These are phyloP conservation scores for Drosophila kohkoa DNA, from an alignment of 1,140 invertebrate species.

Conservation along the genomic window DNA sequence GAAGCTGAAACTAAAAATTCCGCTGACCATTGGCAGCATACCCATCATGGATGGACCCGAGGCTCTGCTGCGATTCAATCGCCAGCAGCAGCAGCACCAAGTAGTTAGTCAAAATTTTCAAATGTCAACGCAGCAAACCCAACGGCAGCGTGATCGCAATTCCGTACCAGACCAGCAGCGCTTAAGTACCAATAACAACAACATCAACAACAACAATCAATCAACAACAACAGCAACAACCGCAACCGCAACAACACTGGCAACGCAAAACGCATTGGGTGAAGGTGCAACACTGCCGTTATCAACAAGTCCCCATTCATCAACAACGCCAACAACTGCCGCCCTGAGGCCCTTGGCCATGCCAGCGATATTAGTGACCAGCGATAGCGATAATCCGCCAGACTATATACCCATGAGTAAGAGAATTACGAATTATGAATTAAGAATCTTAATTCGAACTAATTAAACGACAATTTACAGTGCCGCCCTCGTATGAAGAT, in stretches of 20 bases:
- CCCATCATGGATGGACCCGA: conserved; percentile 84
- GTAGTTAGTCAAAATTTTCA: conserved; percentile 80
- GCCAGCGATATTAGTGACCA: conserved; percentile 76
- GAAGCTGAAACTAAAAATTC: conserved; percentile 86
- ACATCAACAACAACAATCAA: conserved; percentile 44
- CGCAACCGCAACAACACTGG: conserved; percentile 47
- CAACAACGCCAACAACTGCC: conserved; percentile 74
- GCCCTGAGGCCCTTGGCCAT: conserved; percentile 64
- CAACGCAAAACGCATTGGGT: conserved; percentile 39
- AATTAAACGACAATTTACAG: conserved; percentile 33
- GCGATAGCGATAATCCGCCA: conserved; percentile 80
- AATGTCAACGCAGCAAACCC: conserved; percentile 63
- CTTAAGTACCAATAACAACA: conserved; percentile 38
- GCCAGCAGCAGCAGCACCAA: conserved; percentile 77
- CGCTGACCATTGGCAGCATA: conserved; percentile 87
- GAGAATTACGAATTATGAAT: neutral
- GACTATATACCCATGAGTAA: conserved; percentile 84
- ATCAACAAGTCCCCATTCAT: conserved; percentile 58
- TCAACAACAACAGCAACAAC: conserved; percentile 49
- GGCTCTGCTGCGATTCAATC: conserved; percentile 68
- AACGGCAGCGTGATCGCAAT: conserved; percentile 35
- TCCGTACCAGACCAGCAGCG: conserved; percentile 48
- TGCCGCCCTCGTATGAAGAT: conserved; percentile 83
- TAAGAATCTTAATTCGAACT: no score
- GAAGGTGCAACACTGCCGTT: conserved; percentile 67